Evolutionary conservation across 2,113 vertebrate genomes (phyloP), one percentile per base, ranked within the genome.

Genomic region (Phylloscopus trochiloides): DNA sequence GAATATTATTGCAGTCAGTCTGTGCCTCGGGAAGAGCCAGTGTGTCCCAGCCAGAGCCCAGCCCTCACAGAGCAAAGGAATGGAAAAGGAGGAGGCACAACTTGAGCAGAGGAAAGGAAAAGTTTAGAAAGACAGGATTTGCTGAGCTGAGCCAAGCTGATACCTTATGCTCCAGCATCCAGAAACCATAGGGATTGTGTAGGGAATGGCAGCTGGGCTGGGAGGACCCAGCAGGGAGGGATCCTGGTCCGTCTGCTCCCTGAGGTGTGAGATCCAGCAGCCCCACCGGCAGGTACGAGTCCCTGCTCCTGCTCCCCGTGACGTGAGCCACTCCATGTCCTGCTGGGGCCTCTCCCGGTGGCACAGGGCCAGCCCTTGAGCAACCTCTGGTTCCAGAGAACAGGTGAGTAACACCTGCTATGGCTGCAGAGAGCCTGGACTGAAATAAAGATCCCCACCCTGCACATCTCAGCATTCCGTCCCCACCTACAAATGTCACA

Each of bases 21-120:
- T 2, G 2, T 5, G 61, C 25, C 0, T 1, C 2, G 0, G 55
- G 20, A 31, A 48, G 50, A 57, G 21, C 1, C 4, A 20, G 32
- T 0, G 3, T 7, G 26, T 12, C 42, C 86, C 66, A 58, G 67
- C 12, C 89, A 52, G 59, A 79, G 45, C 83, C 83, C 88, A 78
- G 48, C 92, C 76, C 76, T 43, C 4, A 5, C 0, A 0, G 59
- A 92, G 52, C 40, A 48, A 81, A 88, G 65, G 3, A 36, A 0
- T 1, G 26, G 66, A 78, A 58, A 20, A 68, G 40, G 36, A 81
- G 45, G 48, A 55, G 29, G 14, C 19, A 4, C 12, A 14, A 15
- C 16, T 54, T 15, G 62, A 82, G 54, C 34, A 71, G 59, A 19
- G 11, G 34, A 66, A 84, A 90, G 71, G 58, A 59, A 85, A 91